phyloP scores from a whole-genome alignment of 2,888 invertebrate species.

The Parnassius apollo region DNA sequence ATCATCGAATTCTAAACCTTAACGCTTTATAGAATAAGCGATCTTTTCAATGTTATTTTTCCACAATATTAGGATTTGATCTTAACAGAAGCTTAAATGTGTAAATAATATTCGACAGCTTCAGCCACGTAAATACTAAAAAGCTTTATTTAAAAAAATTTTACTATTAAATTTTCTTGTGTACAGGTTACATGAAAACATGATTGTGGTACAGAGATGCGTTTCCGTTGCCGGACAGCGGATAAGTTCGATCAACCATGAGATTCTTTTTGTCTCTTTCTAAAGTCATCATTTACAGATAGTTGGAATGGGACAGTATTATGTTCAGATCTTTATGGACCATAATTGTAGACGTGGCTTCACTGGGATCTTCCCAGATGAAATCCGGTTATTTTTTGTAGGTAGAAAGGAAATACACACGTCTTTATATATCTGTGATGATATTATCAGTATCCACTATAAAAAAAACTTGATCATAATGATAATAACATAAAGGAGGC shows the following conservation, averaged over 20 bases:
- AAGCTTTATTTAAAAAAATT: too few species aligned
- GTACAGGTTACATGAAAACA: too few species aligned
- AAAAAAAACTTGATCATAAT: too few species aligned
- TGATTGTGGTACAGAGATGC: conserved; percentile 46
- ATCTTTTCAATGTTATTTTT: conserved; percentile 43
- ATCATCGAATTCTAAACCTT: conserved; percentile 39
- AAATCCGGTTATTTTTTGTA: conserved; percentile 61
- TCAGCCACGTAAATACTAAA: too few species aligned
- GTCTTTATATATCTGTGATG: neutral
- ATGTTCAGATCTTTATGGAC: conserved; percentile 63
- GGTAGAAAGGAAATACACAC: conserved; percentile 55
- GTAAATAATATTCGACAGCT: too few species aligned
- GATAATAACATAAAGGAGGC: too few species aligned
- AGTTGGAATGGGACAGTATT: conserved; percentile 48
- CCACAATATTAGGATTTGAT: conserved; percentile 48
- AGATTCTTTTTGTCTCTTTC: conserved; percentile 54
- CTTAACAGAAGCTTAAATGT: conserved; percentile 13
- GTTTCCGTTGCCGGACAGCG: conserved; percentile 60
- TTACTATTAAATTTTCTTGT: too few species aligned
- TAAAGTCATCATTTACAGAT: conserved; percentile 23
- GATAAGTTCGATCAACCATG: conserved; percentile 67
- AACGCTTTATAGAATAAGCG: conserved; percentile 1
- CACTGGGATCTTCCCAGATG: conserved; percentile 66
- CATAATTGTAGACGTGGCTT: conserved; percentile 60
- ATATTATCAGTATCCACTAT: too few species aligned